Conservation (phyloP, 2,888 invertebrate genomes). For the Macrophya alboannulata region DNA sequence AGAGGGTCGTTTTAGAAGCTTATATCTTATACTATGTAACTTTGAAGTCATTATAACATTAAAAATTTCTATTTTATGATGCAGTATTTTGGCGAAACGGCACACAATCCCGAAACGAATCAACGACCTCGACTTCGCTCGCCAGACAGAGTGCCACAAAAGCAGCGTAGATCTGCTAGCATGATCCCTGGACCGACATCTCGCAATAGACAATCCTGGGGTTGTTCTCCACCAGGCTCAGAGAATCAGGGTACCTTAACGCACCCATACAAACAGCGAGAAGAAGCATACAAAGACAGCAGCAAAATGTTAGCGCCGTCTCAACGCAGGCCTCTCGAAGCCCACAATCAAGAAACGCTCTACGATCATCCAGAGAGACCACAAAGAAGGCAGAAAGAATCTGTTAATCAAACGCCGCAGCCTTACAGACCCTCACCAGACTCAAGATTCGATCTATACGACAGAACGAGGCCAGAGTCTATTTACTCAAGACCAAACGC, state of each 20-base stretch:
- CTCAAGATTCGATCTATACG: conserved; percentile 71
- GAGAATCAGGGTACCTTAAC: conserved; percentile 65
- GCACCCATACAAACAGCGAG: conserved; percentile 53
- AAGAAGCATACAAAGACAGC: conserved; percentile 61
- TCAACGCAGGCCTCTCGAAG: conserved; percentile 62
- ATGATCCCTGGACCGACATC: conserved; percentile 73
- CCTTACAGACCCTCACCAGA: conserved; percentile 61
- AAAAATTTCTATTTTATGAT: neutral
- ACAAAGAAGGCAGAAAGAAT: conserved; percentile 60
- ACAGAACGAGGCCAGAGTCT: conserved; percentile 78
- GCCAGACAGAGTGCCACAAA: conserved; percentile 80
- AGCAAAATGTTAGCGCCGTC: conserved; percentile 61
- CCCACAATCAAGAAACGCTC: conserved; percentile 59
- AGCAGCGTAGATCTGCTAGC: conserved; percentile 81
- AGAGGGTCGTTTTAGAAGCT: neutral
- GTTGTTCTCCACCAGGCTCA: conserved; percentile 70
- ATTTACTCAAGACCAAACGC: conserved; percentile 80
- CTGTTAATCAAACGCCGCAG: conserved; percentile 53
- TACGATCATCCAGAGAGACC: conserved; percentile 63
- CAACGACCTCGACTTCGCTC: conserved; percentile 82
- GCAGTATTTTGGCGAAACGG: conserved; percentile 95
- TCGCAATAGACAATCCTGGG: conserved; percentile 79
- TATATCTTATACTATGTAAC: too few relatives aligned
- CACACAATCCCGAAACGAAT: conserved; percentile 94
- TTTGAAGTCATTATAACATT: neutral